These are phyloP conservation scores for Xyrauchen texanus DNA, from an alignment of 2,113 vertebrate species.

Conservation along the genomic window DNA sequence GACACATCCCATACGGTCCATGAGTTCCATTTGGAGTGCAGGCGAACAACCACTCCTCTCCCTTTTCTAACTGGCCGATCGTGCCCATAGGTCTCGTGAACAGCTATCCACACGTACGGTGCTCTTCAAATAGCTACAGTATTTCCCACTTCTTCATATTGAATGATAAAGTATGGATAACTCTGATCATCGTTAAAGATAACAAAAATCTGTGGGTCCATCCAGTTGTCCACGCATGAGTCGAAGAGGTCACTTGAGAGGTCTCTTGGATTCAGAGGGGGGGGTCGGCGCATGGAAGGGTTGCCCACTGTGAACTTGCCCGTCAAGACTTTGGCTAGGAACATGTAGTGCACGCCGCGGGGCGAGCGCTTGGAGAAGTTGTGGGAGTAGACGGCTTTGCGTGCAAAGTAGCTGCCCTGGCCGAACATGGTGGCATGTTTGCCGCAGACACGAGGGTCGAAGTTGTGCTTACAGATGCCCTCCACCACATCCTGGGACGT, in stretches of 20 bases:
- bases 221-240: conserved; percentile 98
- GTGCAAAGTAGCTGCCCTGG: conserved; percentile 97
- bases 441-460: conserved; percentile 94
- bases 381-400: conserved; percentile 95
- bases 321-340: conserved; percentile 95
- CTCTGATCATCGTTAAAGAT: conserved; percentile 99
- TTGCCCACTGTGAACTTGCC: conserved; percentile 94
- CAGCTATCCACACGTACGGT: conserved; percentile 23
- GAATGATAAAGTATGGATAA: conserved; percentile 98
- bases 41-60: not conserved
- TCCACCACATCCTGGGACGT: conserved; percentile 95
- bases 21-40: conserved; percentile 12
- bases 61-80: not conserved
- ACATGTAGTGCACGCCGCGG: conserved; percentile 96
- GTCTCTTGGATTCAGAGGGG: conserved; percentile 87
- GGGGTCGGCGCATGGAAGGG: conserved; percentile 93
- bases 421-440: conserved; percentile 99
- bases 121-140: conserved; percentile 84
- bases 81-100: conserved; percentile 2
- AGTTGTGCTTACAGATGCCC: conserved; percentile 99
- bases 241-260: conserved; percentile 96
- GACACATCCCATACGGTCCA: conserved; percentile 24
- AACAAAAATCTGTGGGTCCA: conserved; percentile 98
- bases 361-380: conserved; percentile 94
- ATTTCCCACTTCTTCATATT: conserved; percentile 94